Evolutionary conservation across 2,113 vertebrate species (phyloP), one percentile per base, ranked within the genome.

Genomic region (Gavia stellata): DNA sequence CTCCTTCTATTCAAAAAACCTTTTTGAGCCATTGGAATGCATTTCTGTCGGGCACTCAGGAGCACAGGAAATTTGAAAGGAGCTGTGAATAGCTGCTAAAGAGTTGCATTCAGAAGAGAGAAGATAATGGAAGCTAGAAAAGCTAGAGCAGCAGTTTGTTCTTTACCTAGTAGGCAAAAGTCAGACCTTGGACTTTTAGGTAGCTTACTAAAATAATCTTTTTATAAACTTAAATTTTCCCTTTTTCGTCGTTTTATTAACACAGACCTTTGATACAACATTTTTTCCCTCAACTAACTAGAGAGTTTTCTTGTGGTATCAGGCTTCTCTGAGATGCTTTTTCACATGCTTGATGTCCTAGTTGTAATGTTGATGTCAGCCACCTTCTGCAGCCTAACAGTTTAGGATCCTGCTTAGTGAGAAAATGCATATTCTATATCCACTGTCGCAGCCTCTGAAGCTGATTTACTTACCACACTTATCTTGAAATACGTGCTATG

Each of bases 1-100:
- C 55, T 56, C 26, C 20, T 83, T 88, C 58, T 38, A 49, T 92
- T 90, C 61, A 88, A 59, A 92, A 94, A 83, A 38, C 12, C 45
- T 52, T 92, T 83, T 23, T 17, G 18, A 92, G 63, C 20, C 45
- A 21, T 47, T 88, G 95, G 92, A 94, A 97, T 95, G 92, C 80
- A 88, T 96, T 95, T 96, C 94, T 95, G 67, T 66, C 28, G 55
- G 95, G 94, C 68, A 92, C 19, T 74, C 44, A 63, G 88, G 34
- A 96, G 75, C 45, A 93, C 95, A 95, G 79, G 90, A 94, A 88
- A 88, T 92, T 88, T 93, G 63, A 95, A 95, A 92, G 72, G 75
- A 94, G 31, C 67, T 93, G 95, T 93, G 95, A 97, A 96, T 93
- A 84, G 92, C 80, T 96, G 67, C 52, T 92, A 95, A 95, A 94